Percentiles rank a stretch among this genome's conserved stretches.
Evolutionary conservation across 2,113 vertebrate species (phyloP).

Genomic region (Noturus placidus): DNA sequence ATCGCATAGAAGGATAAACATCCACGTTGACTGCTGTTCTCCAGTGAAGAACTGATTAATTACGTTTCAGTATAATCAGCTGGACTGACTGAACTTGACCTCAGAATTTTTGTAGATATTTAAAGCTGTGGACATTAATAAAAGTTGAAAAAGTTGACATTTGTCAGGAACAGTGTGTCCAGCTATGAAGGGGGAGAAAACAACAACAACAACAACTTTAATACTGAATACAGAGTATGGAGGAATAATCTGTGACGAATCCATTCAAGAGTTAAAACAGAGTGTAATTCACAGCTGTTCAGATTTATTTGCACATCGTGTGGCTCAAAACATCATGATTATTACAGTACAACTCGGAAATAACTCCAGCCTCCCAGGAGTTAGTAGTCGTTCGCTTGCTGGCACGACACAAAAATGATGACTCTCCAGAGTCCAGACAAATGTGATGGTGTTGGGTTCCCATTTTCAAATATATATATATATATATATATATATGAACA

Average conservation of each 20-base stretch:
- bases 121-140: not conserved
- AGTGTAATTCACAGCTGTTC: not conserved
- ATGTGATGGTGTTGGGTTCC: slow-evolving; percentile 27
- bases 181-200: too few species aligned
- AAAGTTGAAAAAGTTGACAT: not conserved
- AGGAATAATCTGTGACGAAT: not conserved
- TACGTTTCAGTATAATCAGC: not conserved
- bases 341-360: not conserved
- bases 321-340: not conserved
- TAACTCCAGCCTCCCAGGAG: not conserved
- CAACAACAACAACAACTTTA: too few species aligned
- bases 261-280: not conserved
- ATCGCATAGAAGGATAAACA: not conserved
- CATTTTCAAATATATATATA: slow-evolving; percentile 36
- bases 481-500: slow-evolving; percentile 56
- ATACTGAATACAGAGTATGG: not conserved
- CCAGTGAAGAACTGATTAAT: not conserved
- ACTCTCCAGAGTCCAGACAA: slow-evolving; percentile 32
- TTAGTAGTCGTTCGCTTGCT: not conserved
- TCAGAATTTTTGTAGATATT: not conserved
- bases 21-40: not conserved
- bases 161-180: not conserved
- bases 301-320: not conserved
- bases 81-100: not conserved
- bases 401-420: slow-evolving; percentile 25